Conservation (phyloP, 2,113 vertebrate genomes). For the Colistium nudipinnis region DNA sequence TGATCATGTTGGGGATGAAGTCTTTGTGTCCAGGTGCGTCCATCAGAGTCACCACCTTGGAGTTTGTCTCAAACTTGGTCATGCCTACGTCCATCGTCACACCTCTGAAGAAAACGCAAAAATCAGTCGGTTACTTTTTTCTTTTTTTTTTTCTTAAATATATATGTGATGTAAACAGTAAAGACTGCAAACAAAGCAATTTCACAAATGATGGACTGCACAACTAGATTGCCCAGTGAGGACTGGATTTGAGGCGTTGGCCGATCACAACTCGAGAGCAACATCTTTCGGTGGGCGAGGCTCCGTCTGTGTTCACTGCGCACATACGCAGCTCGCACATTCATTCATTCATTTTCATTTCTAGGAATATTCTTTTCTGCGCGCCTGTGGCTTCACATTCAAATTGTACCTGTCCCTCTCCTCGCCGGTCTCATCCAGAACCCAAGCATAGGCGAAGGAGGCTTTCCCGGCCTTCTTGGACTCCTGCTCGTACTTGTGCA, state of each 20-base stretch:
- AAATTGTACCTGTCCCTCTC: slow-evolving; percentile 91
- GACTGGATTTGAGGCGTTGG: background rate
- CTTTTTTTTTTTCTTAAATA: background rate
- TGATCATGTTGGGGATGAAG: slow-evolving; percentile 99
- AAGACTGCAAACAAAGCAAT: background rate
- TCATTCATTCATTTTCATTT: slow-evolving; percentile 68
- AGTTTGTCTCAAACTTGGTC: slow-evolving; percentile 96
- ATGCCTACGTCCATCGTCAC: slow-evolving; percentile 99
- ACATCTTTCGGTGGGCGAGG: slow-evolving; percentile 16
- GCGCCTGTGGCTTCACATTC: background rate
- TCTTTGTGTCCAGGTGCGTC: slow-evolving; percentile 98
- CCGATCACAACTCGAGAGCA: slow-evolving; percentile 10
- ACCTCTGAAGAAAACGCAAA: slow-evolving; percentile 83
- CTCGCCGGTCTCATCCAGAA: slow-evolving; percentile 98
- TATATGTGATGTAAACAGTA: background rate
- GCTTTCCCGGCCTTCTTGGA: slow-evolving; percentile 98
- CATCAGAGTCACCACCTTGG: slow-evolving; percentile 97
- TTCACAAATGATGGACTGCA: background rate
- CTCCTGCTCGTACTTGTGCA: slow-evolving; percentile 99
- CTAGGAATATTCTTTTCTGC: slow-evolving; percentile 13
- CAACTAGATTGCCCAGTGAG: background rate
- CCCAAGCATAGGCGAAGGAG: slow-evolving; percentile 98
- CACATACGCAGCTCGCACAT: no score
- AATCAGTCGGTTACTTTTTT: background rate
- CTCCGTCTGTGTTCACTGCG: slow-evolving; percentile 12